phyloP scores from a whole-genome alignment of 2,888 invertebrate species.

The Dolomedes plantarius region DNA sequence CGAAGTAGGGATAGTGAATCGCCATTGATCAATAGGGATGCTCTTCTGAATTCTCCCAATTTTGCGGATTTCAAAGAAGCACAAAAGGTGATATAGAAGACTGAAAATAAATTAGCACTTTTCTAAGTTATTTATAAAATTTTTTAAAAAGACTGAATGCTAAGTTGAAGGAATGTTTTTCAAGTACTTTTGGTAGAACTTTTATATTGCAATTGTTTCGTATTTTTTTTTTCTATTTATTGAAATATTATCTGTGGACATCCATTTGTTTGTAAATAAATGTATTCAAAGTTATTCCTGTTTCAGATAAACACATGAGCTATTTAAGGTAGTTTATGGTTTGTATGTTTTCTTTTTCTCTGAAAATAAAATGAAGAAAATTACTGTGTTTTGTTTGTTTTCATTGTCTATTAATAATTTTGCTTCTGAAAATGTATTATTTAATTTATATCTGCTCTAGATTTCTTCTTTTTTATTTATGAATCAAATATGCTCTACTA shows the following conservation, averaged over 20 bases:
- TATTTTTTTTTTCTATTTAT: too few relatives aligned
- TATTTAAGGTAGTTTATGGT: neutral
- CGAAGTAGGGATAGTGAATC: conserved; percentile 46
- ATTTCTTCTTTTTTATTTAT: too few relatives aligned
- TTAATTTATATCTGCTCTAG: too few relatives aligned
- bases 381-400: conserved; percentile 8
- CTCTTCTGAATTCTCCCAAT: conserved; percentile 32
- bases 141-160: neutral
- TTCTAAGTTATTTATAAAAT: neutral
- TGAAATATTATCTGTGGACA: too few relatives aligned
- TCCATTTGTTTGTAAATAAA: too few relatives aligned
- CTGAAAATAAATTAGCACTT: conserved; percentile 8
- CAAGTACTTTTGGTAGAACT: neutral
- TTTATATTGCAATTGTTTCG: neutral
- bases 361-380: conserved; percentile 28
- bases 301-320: too few relatives aligned
- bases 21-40: conserved; percentile 55
- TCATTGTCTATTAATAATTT: neutral
- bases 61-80: conserved; percentile 35
- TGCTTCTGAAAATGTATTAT: too few relatives aligned
- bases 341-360: conserved; percentile 30
- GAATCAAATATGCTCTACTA: too few relatives aligned
- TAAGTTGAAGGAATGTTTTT: conserved; percentile 12
- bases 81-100: conserved; percentile 66
- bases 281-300: too few relatives aligned